These are phyloP conservation scores for Romanogobio albipinnatus DNA, from an alignment of 2,113 vertebrate species.

Conservation along the genomic window DNA sequence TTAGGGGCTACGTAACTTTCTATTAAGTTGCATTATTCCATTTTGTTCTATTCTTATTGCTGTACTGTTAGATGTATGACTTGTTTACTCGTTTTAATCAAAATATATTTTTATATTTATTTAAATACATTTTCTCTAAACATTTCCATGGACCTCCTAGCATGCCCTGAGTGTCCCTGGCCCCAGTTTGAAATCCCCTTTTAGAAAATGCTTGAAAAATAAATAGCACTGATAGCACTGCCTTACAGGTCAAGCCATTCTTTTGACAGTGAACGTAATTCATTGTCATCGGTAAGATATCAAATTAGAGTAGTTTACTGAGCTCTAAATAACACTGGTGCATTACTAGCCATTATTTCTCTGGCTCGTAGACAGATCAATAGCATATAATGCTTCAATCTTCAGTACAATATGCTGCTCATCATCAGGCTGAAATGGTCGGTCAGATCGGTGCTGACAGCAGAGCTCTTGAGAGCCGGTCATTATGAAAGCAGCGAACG, in stretches of 20 bases:
- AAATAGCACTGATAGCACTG: background rate
- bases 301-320: background rate
- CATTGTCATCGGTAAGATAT: background rate
- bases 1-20: background rate
- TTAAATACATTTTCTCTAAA: background rate
- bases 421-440: background rate
- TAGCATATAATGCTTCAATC: background rate
- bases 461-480: slow-evolving; percentile 12
- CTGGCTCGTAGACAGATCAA: background rate
- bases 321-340: background rate
- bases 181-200: background rate
- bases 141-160: background rate
- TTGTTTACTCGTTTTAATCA: background rate
- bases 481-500: slow-evolving; percentile 58
- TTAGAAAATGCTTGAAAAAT: background rate
- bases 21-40: background rate
- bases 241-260: background rate
- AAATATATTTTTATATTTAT: background rate
- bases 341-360: background rate
- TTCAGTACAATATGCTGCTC: background rate
- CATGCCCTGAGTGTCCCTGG: background rate
- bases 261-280: background rate
- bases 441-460: background rate
- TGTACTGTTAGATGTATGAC: background rate
- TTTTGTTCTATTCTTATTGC: background rate